Percentiles rank a stretch among this genome's conserved stretches.
phyloP scores from a whole-genome alignment of 2,888 invertebrate species.

The Leucoma salicis region DNA sequence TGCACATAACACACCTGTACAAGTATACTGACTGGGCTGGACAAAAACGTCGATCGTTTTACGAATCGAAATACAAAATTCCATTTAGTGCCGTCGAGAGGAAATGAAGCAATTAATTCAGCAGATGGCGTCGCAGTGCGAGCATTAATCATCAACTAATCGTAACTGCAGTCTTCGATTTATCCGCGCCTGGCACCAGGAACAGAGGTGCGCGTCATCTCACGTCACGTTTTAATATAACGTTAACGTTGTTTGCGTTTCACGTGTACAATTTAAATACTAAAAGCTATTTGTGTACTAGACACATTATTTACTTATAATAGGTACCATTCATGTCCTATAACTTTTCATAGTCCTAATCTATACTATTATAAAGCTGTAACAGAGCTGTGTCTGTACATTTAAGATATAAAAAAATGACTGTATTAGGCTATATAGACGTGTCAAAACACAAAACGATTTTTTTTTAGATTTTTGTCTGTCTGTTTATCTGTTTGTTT shows the following conservation, averaged over 20 bases:
- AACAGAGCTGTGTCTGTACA: no score
- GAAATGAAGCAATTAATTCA: conserved; percentile 82
- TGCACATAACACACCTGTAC: conserved; percentile 68
- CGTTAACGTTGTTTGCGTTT: conserved; percentile 30
- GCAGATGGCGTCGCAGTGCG: conserved; percentile 80
- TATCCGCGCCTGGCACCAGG: conserved; percentile 58
- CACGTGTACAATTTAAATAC: conserved; percentile 28
- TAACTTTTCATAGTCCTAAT: no score
- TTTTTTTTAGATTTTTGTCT: no score
- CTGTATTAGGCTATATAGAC: no score
- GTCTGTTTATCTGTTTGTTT: no score
- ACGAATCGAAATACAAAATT: conserved; percentile 78
- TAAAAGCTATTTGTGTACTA: not conserved
- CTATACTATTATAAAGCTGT: no score
- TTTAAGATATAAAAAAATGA: no score
- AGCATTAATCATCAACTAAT: conserved; percentile 81
- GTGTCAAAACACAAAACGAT: no score
- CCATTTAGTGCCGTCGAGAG: conserved; percentile 77
- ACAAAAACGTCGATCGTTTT: conserved; percentile 68
- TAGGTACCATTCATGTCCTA: no score
- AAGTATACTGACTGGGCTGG: conserved; percentile 46
- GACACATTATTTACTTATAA: no score
- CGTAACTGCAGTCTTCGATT: conserved; percentile 82
- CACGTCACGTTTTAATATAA: conserved; percentile 32
- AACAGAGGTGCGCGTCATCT: conserved; percentile 36